Evolutionary conservation across 2,797 vertebrate species (phyloP).

Genomic region (Diglossa cyanea): DNA sequence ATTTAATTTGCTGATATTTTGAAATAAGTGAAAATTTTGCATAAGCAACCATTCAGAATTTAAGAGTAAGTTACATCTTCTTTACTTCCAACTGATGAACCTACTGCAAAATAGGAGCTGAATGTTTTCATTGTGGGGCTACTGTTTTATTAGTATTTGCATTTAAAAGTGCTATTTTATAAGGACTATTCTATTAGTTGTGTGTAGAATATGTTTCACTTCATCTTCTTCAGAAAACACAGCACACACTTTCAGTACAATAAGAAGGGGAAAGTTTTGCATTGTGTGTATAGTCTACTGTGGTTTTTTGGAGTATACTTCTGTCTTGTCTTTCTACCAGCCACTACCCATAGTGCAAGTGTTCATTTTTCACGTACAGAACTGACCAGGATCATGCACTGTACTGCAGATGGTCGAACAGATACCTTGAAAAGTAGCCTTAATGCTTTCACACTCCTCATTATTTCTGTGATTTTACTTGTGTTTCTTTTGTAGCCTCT

Average conservation of each 20-base stretch:
- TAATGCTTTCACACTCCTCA: not conserved
- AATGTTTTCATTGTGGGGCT: not conserved
- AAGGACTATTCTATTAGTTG: not conserved
- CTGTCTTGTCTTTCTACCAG: not conserved
- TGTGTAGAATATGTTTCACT: not conserved
- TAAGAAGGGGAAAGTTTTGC: not conserved
- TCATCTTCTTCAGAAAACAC: not conserved
- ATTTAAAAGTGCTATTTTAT: not conserved
- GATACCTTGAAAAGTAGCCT: not conserved
- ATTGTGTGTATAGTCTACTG: rapidly evolving
- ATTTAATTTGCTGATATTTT: not conserved
- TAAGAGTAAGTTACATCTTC: not conserved
- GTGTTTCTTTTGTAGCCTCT: not conserved
- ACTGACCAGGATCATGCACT: not conserved
- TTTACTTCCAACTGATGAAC: not conserved
- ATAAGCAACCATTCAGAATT: not conserved
- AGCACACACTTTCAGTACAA: not conserved
- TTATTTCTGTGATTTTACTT: not conserved
- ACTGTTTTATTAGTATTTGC: not conserved
- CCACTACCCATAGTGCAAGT: not conserved
- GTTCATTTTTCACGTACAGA: not conserved
- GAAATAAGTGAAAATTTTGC: not conserved
- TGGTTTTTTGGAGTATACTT: not conserved
- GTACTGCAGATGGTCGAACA: not conserved
- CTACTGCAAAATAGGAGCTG: not conserved